Evolutionary conservation across 2,113 vertebrate genomes (phyloP), one percentile per base, ranked within the genome.

Genomic region (Diglossa brunneiventris): DNA sequence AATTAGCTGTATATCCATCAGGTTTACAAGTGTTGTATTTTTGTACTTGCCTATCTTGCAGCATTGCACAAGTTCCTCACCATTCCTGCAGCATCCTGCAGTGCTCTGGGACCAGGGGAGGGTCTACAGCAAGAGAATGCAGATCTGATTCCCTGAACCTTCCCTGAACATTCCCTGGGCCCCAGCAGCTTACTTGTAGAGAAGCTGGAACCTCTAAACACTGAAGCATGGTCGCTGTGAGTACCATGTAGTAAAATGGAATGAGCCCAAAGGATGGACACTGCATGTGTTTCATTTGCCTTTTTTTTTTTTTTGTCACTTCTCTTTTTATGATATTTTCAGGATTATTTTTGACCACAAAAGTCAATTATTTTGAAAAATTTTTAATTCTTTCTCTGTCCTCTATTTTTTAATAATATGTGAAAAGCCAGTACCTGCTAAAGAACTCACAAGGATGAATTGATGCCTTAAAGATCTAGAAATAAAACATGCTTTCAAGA

Each of bases 281-380:
- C 6, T 39, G 11, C 6, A 21, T 10, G 5, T 35, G 13, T 17
- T 76, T 64, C 0, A 7, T 80, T 89, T 52, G 10, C 9, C 6
- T n/a, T n/a, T n/a, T 1, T 39, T 1, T 59, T 1, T 59, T 87
- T 41, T 35, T 24, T 0, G 6, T 46, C 0, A 19, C 42, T 86
- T 70, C 7, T n/a, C 2, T 58, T 79, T 78, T 55, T 44, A 26
- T 27, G 22, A 13, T 12, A 4, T 63, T 70, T 87, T 26, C 42
- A 14, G 9, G 13, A 27, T 59, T 81, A 15, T 49, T 92, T 84
- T 92, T 72, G 4, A 55, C 13, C 22, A 12, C 23, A 30, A 37
- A 67, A 81, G 15, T 50, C 4, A 80, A 33, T 14, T 1, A 69
- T 58, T 92, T 46, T 67, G 22, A 24, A 80, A 75, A 75, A 4